A percentile compares a stretch with the other conserved stretches of the same genome.
Evolutionary conservation across 2,797 vertebrate species (phyloP).

Genomic region (Phoebastria nigripes): DNA sequence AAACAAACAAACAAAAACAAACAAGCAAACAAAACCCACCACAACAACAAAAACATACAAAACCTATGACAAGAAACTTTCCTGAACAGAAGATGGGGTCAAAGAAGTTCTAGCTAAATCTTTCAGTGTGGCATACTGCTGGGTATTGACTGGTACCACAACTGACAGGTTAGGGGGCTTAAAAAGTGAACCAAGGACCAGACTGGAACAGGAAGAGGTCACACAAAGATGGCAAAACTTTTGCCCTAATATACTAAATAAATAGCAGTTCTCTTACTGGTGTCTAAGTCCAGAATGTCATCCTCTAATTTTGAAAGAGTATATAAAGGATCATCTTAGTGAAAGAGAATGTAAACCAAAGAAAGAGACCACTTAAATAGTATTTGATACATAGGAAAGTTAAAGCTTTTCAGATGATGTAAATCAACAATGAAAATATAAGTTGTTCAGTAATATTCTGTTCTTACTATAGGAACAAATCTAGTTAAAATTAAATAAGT

Average conservation of each 20-base stretch:
- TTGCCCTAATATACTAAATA: not conserved
- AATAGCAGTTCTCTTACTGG: not conserved
- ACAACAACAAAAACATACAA: not conserved
- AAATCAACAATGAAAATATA: not conserved
- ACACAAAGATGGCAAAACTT: not conserved
- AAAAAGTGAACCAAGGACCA: not conserved
- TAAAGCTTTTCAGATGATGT: not conserved
- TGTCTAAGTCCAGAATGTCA: not conserved
- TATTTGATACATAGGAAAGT: not conserved
- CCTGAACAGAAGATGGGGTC: not conserved
- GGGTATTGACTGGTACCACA: not conserved
- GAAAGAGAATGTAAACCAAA: not conserved
- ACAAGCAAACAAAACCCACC: not conserved
- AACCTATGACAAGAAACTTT: not conserved
- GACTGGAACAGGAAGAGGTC: not conserved
- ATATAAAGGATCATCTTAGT: not conserved
- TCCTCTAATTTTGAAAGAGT: not conserved
- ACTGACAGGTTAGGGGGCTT: not conserved
- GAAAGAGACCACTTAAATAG: not conserved
- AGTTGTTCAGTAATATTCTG: not conserved
- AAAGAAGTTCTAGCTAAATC: not conserved
- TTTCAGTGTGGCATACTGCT: not conserved
- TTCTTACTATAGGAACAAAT: not conserved
- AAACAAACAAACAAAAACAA: rapidly evolving
- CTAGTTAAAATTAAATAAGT: not conserved